phyloP scores from a whole-genome alignment of 2,888 invertebrate genomes.

The Monopis laevigella region DNA sequence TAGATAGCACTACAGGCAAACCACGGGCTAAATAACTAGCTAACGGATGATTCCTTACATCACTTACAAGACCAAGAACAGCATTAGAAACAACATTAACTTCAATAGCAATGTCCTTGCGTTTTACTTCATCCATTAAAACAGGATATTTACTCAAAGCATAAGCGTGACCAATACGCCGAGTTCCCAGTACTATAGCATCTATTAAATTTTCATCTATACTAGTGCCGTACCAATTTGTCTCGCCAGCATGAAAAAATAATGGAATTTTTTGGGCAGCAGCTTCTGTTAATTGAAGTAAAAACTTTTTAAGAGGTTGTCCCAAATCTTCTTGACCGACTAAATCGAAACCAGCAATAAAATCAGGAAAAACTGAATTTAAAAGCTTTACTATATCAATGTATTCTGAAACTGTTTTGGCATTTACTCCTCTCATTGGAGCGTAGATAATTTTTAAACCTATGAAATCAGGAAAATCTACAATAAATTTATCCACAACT shows the following conservation, averaged over 20 bases:
- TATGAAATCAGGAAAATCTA: slow-evolving; percentile 70
- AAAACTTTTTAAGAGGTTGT: slow-evolving; percentile 65
- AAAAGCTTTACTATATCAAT: slow-evolving; percentile 45
- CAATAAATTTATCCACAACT: slow-evolving; percentile 65
- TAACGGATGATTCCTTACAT: slow-evolving; percentile 74
- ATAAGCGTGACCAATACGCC: slow-evolving; percentile 82
- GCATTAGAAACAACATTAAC: slow-evolving; percentile 78
- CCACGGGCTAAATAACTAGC: slow-evolving; percentile 63
- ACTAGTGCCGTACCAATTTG: slow-evolving; percentile 74
- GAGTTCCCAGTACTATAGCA: slow-evolving; percentile 75
- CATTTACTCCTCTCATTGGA: slow-evolving; percentile 60
- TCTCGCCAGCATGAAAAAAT: slow-evolving; percentile 85
- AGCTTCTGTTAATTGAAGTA: slow-evolving; percentile 58
- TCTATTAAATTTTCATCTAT: slow-evolving; percentile 80
- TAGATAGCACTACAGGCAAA: slow-evolving; percentile 72
- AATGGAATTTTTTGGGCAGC: slow-evolving; percentile 64
- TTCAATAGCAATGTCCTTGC: slow-evolving; percentile 72
- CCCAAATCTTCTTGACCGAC: slow-evolving; percentile 85
- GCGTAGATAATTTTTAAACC: slow-evolving; percentile 78
- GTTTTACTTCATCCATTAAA: slow-evolving; percentile 66
- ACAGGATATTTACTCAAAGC: slow-evolving; percentile 78
- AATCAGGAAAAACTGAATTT: slow-evolving; percentile 67
- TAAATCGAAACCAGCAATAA: slow-evolving; percentile 83
- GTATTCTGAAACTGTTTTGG: slow-evolving; percentile 48
- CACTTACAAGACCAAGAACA: slow-evolving; percentile 68